Percentiles rank a stretch among this genome's conserved stretches.
These are phyloP conservation scores for Pelusios castaneus DNA, from an alignment of 2,113 vertebrate species.

Conservation along the genomic window DNA sequence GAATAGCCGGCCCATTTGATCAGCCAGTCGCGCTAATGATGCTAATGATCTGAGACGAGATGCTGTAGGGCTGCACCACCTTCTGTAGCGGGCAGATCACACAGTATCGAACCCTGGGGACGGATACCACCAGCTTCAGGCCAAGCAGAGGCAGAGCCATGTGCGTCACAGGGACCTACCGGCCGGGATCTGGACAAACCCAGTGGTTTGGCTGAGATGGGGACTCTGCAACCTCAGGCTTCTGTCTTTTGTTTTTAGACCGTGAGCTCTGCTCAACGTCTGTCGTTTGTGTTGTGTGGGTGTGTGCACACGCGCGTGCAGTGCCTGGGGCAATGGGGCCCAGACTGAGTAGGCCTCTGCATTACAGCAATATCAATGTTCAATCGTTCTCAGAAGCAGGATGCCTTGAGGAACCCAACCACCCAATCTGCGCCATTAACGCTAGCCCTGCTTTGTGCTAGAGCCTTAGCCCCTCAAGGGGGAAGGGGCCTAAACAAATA, in stretches of 20 bases:
- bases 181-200: neutral
- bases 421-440: fast-evolving
- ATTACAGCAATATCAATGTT: fast-evolving
- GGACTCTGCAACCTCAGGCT: neutral
- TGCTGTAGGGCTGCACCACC: too few relatives aligned
- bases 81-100: too few relatives aligned
- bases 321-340: neutral
- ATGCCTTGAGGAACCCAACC: fast-evolving
- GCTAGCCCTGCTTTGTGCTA: neutral
- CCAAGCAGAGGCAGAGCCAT: too few relatives aligned
- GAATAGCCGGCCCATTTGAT: too few relatives aligned
- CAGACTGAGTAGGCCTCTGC: fast-evolving
- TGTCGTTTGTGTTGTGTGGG: neutral
- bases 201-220: too few relatives aligned
- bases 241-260: neutral
- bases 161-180: neutral
- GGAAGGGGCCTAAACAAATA: too few relatives aligned
- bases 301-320: neutral
- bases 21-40: too few relatives aligned
- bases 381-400: neutral
- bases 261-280: neutral
- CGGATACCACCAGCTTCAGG: too few relatives aligned
- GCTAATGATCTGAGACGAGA: too few relatives aligned
- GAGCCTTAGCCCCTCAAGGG: too few relatives aligned
- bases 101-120: too few relatives aligned